These are phyloP conservation scores for Idris sp. DNA, from an alignment of 1,140 invertebrate species.

Conservation along the genomic window DNA sequence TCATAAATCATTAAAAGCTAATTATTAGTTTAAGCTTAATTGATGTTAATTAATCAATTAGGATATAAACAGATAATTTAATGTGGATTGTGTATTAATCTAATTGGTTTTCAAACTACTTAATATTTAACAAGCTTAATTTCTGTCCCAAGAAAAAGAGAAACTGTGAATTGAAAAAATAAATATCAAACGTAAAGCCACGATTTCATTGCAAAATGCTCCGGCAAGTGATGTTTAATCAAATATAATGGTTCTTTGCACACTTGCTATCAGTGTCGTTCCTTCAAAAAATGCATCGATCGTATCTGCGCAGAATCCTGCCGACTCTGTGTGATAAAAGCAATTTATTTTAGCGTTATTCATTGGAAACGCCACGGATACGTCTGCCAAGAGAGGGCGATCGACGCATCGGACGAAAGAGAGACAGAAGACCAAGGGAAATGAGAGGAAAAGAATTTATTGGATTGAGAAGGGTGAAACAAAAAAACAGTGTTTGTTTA, in stretches of 20 bases:
- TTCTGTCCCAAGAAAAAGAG: background rate
- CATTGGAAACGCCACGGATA: slow-evolving; percentile 43
- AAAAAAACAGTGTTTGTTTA: slow-evolving; percentile 57
- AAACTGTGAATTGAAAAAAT: slow-evolving; percentile 10
- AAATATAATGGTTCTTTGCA: slow-evolving; percentile 36
- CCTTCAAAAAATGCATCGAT: slow-evolving; percentile 35
- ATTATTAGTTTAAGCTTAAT: too few species aligned
- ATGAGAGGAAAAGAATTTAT: slow-evolving; percentile 43
- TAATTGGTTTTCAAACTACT: too few species aligned
- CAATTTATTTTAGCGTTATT: slow-evolving; percentile 58
- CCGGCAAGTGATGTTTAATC: slow-evolving; percentile 47
- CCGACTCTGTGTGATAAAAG: slow-evolving; percentile 40
- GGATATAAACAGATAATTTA: too few species aligned
- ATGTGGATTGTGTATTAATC: too few species aligned
- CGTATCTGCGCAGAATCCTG: slow-evolving; percentile 32
- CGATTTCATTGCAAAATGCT: slow-evolving; percentile 28
- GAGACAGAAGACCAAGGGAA: slow-evolving; percentile 18
- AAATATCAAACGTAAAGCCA: too few species aligned
- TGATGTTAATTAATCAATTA: too few species aligned
- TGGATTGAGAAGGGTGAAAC: slow-evolving; percentile 19
- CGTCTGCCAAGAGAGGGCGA: slow-evolving; percentile 41
- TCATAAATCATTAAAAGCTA: too few species aligned
- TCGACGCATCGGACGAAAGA: slow-evolving; percentile 14
- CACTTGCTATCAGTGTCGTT: slow-evolving; percentile 22
- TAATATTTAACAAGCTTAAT: too few species aligned